Base-by-base conservation (phyloP, 2,113 vertebrate species). In the Lycocorax pyrrhopterus region DNA sequence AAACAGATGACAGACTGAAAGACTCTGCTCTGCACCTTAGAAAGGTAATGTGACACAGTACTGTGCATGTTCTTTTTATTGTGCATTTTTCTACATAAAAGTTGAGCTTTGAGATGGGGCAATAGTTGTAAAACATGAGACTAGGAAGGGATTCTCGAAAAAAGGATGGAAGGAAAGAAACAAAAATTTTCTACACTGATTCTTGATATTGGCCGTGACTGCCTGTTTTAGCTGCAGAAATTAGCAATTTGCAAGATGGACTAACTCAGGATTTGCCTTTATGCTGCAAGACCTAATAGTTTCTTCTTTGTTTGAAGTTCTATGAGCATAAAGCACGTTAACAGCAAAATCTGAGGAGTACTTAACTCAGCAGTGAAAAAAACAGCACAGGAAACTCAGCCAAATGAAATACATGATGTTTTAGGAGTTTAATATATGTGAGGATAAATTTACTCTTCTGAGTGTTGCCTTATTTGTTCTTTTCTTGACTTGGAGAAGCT, bases 401-500 rank as follows among this genome's bases (percentile, higher is more conserved):
- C 91, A 95, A 92, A 72, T 56, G 13, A 94, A 89, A 62, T 72
- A 87, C 27, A 71, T 44, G n/a, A 32, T 7, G 2, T 9, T 84
- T 86, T 52, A 90, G 59, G 25, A 27, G 2, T 35, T 91, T 89
- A 82, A 74, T 0, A 3, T 78, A 55, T 82, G 58, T 79, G 58
- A 87, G 39, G 41, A 71, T 78, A 94, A 89, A 93, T 87, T 89
- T 94, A 56, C 30, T 78, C 78, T 90, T 84, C 35, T 49, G 15
- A 84, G 41, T 84, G 44, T 76, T 91, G 69, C 73, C 35, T 94
- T 95, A 89, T 94, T 92, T 89, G 62, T 78, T 82, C 49, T 82
- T 89, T 90, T 87, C 44, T 84, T 89, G 56, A 84, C n/a, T 91
- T 62, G 29, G 49, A 82, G 30, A 67, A 85, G 74, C 44, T 82